Percentiles rank a stretch among this genome's conserved stretches.
Evolutionary conservation across 1,140 invertebrate species (phyloP).

Genomic region (Sitobion miscanthi): DNA sequence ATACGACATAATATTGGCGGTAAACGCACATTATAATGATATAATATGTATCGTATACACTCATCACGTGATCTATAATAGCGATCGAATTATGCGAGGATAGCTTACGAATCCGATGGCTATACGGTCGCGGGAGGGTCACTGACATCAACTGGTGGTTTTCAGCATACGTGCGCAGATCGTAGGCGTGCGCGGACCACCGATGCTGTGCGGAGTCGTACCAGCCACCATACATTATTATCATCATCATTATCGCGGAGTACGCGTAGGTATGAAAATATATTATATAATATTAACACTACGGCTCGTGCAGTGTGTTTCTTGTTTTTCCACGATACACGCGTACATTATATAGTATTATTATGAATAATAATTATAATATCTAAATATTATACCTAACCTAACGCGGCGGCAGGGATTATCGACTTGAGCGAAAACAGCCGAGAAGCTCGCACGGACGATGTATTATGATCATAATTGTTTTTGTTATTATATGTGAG

Average conservation of each 20-base stretch:
- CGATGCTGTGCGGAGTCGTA: neutral
- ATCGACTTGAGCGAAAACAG: too few species aligned
- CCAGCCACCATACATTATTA: neutral
- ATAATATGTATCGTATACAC: neutral
- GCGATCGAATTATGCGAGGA: neutral
- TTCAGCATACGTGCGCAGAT: neutral
- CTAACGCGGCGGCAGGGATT: neutral
- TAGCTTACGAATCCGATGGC: neutral
- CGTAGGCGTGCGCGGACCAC: conserved; percentile 28
- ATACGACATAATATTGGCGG: too few species aligned
- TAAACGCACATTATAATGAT: neutral
- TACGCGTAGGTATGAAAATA: neutral
- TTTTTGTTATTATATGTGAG: too few species aligned
- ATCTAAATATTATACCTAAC: too few species aligned
- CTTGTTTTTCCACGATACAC: neutral
- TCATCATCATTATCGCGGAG: neutral
- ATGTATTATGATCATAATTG: too few species aligned
- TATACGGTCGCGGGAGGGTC: neutral
- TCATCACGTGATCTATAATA: neutral
- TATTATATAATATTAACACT: neutral
- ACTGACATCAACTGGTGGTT: conserved; percentile 3
- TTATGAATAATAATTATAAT: neutral
- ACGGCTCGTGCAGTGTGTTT: neutral
- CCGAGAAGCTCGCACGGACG: too few species aligned
- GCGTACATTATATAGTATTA: neutral